Percentiles rank a stretch among this genome's conserved stretches.
Evolutionary conservation across 2,888 invertebrate species (phyloP).

Genomic region (Coelopa pilipes): DNA sequence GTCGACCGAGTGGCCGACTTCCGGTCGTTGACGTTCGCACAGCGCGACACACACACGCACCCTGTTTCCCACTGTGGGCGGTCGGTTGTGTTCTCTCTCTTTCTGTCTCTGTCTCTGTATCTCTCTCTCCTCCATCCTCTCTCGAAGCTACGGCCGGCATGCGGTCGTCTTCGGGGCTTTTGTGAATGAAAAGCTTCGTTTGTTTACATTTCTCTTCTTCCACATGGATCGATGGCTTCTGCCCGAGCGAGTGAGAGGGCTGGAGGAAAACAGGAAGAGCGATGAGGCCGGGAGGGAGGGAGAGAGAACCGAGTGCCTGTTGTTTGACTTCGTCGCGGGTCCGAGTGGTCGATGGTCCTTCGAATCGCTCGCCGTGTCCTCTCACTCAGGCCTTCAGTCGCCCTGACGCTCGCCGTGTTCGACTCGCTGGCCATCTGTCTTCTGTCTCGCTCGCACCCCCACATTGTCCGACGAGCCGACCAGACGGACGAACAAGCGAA

Average conservation of each 20-base stretch:
- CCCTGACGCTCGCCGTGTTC: not conserved
- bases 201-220: constrained; percentile 56
- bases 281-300: constrained; percentile 18
- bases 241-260: not conserved
- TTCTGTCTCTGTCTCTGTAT: not conserved
- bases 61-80: not conserved
- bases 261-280: constrained; percentile 18
- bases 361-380: not conserved
- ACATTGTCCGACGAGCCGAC: not conserved
- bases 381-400: not conserved
- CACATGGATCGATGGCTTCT: not conserved
- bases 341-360: no score
- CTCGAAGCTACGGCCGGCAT: constrained; percentile 4
- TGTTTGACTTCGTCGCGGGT: no score
- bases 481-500: not conserved
- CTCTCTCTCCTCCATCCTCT: not conserved
- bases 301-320: not conserved
- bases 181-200: constrained; percentile 61
- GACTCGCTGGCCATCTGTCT: not conserved
- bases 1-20: not conserved
- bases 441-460: not conserved
- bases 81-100: not conserved
- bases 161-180: constrained; percentile 47
- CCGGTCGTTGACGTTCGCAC: not conserved
- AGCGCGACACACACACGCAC: not conserved